Base-by-base conservation (phyloP, 2,113 vertebrate genomes). In the Acanthisitta chloris region DNA sequence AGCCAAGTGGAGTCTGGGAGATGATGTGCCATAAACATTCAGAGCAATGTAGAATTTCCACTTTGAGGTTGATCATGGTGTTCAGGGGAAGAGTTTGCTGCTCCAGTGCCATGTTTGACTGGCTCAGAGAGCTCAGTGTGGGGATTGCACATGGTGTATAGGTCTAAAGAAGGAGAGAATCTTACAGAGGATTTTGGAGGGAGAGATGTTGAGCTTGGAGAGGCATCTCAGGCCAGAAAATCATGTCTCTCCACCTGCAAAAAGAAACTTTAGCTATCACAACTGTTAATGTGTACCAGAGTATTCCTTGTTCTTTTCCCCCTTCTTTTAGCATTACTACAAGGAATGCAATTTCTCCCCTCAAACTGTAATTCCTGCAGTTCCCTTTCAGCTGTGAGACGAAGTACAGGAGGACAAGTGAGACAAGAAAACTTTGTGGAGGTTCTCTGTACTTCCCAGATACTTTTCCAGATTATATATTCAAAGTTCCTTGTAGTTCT, bases 401-500 rank as follows among this genome's bases (percentile, higher is more conserved):
- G 46, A 34, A 58, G 13, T 40, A 34, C 7, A 33, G 58, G 31
- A 85, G 31, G 8, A 80, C 76, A 70, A 71, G n/a, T 16, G 59
- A 57, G 36, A 38, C 66, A 88, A 61, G 12, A 31, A 84, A 72
- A 84, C 38, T 91, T 81, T 88, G 80, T 62, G 42, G 38, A 84
- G 17, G 31, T 62, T 51, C 45, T 54, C 28, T 65, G 59, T 52
- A 64, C 61, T n/a, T n/a, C 59, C 33, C 43, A 66, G 42, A 42
- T n/a, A 55, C 40, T 76, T 95, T 81, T 76, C 33, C 59, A 77
- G 25, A 13, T 72, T 55, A 62, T 81, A 17, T 43, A 38, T 55
- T 55, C 54, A 85, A 81, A 85, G 46, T 66, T 91, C 80, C 73
- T 51, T 93, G 74, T 40, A 45, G 64, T 67, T 77, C 80, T 72